Evolutionary conservation across 2,113 vertebrate species (phyloP), one percentile per base, ranked within the genome.

Genomic region (Plecotus auritus): DNA sequence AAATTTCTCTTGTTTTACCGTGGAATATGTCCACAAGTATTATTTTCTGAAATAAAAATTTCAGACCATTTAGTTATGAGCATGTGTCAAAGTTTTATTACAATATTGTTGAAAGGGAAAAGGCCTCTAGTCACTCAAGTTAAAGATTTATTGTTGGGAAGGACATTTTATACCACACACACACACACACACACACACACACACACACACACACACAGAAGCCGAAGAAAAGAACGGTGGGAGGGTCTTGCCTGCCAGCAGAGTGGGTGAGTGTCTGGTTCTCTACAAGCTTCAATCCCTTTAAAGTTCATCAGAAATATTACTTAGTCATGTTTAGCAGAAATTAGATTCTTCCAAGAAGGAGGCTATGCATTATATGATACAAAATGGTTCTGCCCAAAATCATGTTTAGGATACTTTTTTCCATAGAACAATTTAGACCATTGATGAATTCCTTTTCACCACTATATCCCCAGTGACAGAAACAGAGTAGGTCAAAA

Each of bases 1-100:
- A 64, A 59, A 23, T 35, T 61, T 28, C 47, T 82, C 54, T 40
- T 49, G 23, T 51, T 85, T 93, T 82, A 28, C 16, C 40, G 40
- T 72, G 74, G 42, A 84, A 74, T 66, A 30, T 14, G 16, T 8
- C 7, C 37, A 93, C 61, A 30, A 91, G n/a, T 17, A 72, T 18
- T 49, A 85, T 89, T 95, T 93, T 88, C 54, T 56, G 85, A 96
- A 92, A 85, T 47, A 85, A 94, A 83, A 69, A 69, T 61, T 61
- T 74, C 35, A 16, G 32, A 49, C 45, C 40, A 47, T 17, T 74
- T 90, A 85, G 47, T 78, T 35, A 88, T 12, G 30, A 90, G 35
- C 72, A 22, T 7, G 28, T 85, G 37, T 92, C 89, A 64, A 87
- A 59, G 47, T 86, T 88, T 59, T 84, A 93, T 64, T 74, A 74